Evolutionary conservation across 2,888 invertebrate genomes (phyloP).

Genomic region (Pegoplata infirma): DNA sequence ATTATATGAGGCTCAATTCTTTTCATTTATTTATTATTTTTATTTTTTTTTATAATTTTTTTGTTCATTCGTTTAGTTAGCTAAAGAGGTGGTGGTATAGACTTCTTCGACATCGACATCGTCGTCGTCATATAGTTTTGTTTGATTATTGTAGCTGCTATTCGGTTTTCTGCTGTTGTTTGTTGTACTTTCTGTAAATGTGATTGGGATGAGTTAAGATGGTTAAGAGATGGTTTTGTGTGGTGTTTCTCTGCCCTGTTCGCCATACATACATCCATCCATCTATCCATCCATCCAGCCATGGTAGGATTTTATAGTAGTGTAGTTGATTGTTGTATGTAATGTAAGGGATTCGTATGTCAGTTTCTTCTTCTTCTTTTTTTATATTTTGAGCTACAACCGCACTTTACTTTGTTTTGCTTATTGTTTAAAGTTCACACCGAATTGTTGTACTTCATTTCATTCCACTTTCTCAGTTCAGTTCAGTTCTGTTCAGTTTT

Average conservation of each 20-base stretch:
- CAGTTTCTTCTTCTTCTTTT: too few relatives aligned
- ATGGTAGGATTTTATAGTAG: conserved; percentile 1
- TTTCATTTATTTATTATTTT: neutral
- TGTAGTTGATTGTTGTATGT: neutral
- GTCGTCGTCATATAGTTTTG: conserved; percentile 19
- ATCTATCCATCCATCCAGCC: neutral
- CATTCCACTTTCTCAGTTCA: conserved; percentile 53
- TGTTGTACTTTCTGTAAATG: conserved; percentile 40
- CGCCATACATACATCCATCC: conserved; percentile 8
- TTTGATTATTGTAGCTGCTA: conserved; percentile 42
- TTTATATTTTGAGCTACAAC: conserved; percentile 50
- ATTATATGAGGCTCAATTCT: conserved; percentile 42
- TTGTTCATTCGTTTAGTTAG: conserved; percentile 35
- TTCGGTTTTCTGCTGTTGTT: conserved; percentile 11
- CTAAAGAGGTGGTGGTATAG: conserved; percentile 33
- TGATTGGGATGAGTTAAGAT: conserved; percentile 43
- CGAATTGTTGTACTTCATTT: conserved; percentile 60
- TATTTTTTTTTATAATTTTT: conserved; percentile 18
- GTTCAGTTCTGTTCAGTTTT: conserved; percentile 25
- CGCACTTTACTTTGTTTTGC: conserved; percentile 57
- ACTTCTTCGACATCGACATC: neutral
- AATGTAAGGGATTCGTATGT: conserved; percentile 6
- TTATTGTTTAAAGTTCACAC: conserved; percentile 64
- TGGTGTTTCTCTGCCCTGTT: conserved; percentile 33
- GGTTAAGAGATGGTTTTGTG: conserved; percentile 29